These are phyloP conservation scores for Agrotis ipsilon DNA, from an alignment of 2,888 invertebrate species.

Conservation along the genomic window DNA sequence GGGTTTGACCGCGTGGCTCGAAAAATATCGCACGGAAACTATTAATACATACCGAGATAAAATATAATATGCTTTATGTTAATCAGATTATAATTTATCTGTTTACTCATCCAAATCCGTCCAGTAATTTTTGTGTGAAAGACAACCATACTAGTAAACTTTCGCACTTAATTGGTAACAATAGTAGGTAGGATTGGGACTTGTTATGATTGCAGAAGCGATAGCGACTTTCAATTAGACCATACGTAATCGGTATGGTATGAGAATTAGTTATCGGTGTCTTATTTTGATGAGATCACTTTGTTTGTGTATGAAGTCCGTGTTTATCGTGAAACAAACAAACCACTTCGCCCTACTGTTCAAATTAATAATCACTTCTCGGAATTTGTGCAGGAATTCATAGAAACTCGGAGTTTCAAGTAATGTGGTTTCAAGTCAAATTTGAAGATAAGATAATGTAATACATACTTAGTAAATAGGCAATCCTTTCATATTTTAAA, in stretches of 20 bases:
- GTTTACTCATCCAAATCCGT: too few relatives aligned
- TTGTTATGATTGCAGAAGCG: background rate
- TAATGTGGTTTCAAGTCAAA: background rate
- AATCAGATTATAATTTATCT: too few relatives aligned
- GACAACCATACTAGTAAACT: too few relatives aligned
- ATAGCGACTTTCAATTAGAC: conserved; percentile 14
- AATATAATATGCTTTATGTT: too few relatives aligned
- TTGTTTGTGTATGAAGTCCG: background rate
- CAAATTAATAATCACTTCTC: conserved; percentile 12
- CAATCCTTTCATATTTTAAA: background rate
- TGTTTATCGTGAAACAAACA: conserved; percentile 22
- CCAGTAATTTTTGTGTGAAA: too few relatives aligned
- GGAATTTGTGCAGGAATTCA: conserved; percentile 24
- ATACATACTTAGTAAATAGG: background rate
- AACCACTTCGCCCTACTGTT: conserved; percentile 11
- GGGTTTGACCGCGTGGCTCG: too few relatives aligned
- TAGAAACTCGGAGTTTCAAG: background rate
- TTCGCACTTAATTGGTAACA: too few relatives aligned
- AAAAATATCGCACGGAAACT: too few relatives aligned
- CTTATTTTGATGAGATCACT: conserved; percentile 34
- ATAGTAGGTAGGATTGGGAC: too few relatives aligned
- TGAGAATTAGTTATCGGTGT: conserved; percentile 19
- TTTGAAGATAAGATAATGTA: conserved; percentile 7
- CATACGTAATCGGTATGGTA: background rate
- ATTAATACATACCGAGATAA: too few relatives aligned